Base-by-base conservation (phyloP, 1,140 invertebrate genomes). In the Protaetia brevitarsis region DNA sequence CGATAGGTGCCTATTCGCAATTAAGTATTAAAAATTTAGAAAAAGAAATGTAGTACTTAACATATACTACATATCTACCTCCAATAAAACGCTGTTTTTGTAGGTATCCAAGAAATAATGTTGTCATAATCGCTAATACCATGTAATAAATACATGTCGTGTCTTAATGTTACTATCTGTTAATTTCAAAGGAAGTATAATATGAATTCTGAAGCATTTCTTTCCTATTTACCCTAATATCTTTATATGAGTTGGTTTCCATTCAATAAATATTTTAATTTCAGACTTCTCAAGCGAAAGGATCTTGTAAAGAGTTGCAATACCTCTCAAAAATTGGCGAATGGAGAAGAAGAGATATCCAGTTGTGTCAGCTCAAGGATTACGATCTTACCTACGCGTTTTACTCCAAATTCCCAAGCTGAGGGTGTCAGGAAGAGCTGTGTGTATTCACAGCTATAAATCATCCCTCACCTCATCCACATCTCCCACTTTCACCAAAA, bases 351-450 rank as follows among this genome's bases (percentile, higher is more conserved):
- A 86, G 87, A 68, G 90, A 93, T 70, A 86, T 90, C 63, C 93
- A 96, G 79, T 89, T 90, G 75, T 96, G 93, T 80, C 89, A 87
- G 65, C 92, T 97, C 79, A 91, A 94, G 72, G 92, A 94, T 76
- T 97, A 97, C 84, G 92, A 95, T 83, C 87, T 97, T 70, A 91
- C 92, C 69, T 97, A 95, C 84, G 91, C 93, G 51, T 91, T 94
- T 75, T 96, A 93, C 83, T 87, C 86, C 68, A 92, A 91, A 80
- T 92, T 92, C 80, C 91, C 91, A 74, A 93, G 91, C 88, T 90
- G 89, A 91, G 88, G 86, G 84, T 87, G 80, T 81, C 80, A 79
- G 76, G 81, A 76, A 77, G 78, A 82, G 83, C 81, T 83, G 79
- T 82, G 82, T 72, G 75, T 72, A 68, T 68, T 72, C 72, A 67